Base-by-base conservation (phyloP, 2,113 vertebrate species). In the Rallus limicola region DNA sequence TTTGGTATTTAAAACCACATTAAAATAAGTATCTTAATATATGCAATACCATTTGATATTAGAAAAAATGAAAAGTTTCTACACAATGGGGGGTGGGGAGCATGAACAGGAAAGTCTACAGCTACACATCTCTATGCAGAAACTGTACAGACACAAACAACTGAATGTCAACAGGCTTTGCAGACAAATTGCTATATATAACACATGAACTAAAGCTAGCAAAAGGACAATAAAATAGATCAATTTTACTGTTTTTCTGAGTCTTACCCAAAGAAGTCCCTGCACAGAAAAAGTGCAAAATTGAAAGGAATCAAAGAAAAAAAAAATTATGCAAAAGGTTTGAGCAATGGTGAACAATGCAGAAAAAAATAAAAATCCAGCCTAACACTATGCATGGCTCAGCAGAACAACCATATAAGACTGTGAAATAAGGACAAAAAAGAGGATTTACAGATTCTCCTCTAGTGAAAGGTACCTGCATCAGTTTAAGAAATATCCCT, bases 261-360 rank as follows among this genome's bases (percentile, higher is more conserved):
- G 34, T 79, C 96, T 97, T 96, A 96, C 95, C 94, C 15, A 64
- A 96, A 94, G 58, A 95, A 52, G 13, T 93, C 86, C 76, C 91
- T 95, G 69, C 23, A 94, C 10, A 79, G 67, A 91, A 58, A 68
- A 92, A n/a, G 69, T 50, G 44, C n/a, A 83, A 78, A 95, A 82
- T 58, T 14, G 16, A 63, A 78, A 36, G 34, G n/a, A 90, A 82
- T 79, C 2, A 62, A 77, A 77, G 40, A 42, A 65, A 14, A 50
- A 25, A 64, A 48, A 34, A 77, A 68, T 71, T 56, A 84, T 50
- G 74, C 44, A 75, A 75, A 68, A 46, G 11, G 26, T 81, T 31
- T 13, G 5, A 90, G 50, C 16, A 50, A 74, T 8, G 33, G 29
- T 48, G 72, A 83, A 84, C 26, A 62, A 52, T 10, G 7, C 33